Evolutionary conservation across 2,797 vertebrate species (phyloP).

Genomic region (Anguilla anguilla): DNA sequence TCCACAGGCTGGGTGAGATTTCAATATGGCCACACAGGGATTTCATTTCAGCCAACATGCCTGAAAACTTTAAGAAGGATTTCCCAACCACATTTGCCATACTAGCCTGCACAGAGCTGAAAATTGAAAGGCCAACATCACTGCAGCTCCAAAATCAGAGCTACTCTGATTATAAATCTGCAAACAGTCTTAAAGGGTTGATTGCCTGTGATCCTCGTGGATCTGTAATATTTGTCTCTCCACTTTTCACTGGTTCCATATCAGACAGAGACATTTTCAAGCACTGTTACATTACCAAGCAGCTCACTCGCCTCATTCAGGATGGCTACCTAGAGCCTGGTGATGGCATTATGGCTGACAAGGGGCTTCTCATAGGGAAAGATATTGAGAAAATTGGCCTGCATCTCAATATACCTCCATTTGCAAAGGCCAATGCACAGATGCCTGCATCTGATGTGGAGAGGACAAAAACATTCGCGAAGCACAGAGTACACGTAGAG

Average conservation of each 20-base stretch:
- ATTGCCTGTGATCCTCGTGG: constrained; percentile 10
- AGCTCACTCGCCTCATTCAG: not conserved
- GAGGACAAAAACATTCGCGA: constrained; percentile 20
- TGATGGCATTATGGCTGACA: constrained; percentile 33
- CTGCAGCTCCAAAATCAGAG: not conserved
- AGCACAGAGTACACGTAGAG: constrained; percentile 29
- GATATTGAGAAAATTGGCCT: not conserved
- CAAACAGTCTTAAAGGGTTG: not conserved
- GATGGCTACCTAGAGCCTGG: constrained; percentile 19
- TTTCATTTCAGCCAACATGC: not conserved
- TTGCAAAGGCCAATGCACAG: constrained; percentile 20
- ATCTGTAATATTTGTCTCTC: constrained; percentile 14
- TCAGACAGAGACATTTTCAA: constrained; percentile 24
- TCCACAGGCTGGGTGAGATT: not conserved
- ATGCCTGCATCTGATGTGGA: constrained; percentile 26
- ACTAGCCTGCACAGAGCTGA: not conserved
- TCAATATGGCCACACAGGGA: constrained; percentile 14
- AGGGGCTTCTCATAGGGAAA: constrained; percentile 29
- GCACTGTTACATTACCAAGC: not conserved
- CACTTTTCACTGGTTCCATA: constrained; percentile 1
- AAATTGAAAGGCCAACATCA: constrained; percentile 6
- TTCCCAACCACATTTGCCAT: not conserved
- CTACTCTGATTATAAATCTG: not conserved
- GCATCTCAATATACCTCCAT: constrained; percentile 28
- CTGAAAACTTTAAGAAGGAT: not conserved